Conservation (phyloP, 2,113 vertebrate species). For the Petroica traversi region DNA sequence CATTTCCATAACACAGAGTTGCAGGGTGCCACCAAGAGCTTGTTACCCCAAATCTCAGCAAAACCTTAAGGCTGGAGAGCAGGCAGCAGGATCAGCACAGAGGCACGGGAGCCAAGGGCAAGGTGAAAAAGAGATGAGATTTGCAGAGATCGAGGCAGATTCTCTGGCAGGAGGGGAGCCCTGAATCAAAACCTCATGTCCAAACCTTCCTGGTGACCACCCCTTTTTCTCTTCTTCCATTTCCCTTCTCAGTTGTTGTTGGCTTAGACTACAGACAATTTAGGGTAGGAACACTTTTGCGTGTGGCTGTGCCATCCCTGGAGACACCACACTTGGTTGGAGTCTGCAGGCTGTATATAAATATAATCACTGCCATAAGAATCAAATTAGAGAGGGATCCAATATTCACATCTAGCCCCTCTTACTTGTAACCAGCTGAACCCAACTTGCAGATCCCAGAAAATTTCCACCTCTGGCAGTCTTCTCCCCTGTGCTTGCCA, state of each 20-base stretch:
- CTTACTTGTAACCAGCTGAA: slow-evolving; percentile 40
- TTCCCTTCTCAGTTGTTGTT: slow-evolving; percentile 60
- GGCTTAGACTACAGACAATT: slow-evolving; percentile 57
- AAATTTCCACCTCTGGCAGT: slow-evolving; percentile 61
- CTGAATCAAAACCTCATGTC: slow-evolving; percentile 26
- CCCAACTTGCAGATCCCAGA: slow-evolving; percentile 37
- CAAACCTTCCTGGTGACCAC: slow-evolving; percentile 20
- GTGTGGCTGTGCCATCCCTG: slow-evolving; percentile 58
- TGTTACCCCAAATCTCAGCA: neutral
- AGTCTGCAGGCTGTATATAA: slow-evolving; percentile 58
- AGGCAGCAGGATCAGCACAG: neutral
- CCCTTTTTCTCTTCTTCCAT: slow-evolving; percentile 50
- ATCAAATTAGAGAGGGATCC: slow-evolving; percentile 56
- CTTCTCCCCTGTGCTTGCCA: neutral
- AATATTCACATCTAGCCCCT: slow-evolving; percentile 46
- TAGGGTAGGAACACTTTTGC: slow-evolving; percentile 51
- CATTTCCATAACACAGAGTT: rapidly evolving
- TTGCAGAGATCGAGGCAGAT: neutral
- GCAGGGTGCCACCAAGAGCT: neutral
- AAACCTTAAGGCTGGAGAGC: neutral
- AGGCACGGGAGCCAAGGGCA: neutral
- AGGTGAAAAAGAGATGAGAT: slow-evolving; percentile 6
- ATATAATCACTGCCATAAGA: slow-evolving; percentile 63
- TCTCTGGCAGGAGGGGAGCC: neutral
- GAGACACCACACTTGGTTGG: slow-evolving; percentile 57